These are phyloP conservation scores for Lithosia quadra DNA, from an alignment of 2,888 invertebrate genomes.

Conservation along the genomic window DNA sequence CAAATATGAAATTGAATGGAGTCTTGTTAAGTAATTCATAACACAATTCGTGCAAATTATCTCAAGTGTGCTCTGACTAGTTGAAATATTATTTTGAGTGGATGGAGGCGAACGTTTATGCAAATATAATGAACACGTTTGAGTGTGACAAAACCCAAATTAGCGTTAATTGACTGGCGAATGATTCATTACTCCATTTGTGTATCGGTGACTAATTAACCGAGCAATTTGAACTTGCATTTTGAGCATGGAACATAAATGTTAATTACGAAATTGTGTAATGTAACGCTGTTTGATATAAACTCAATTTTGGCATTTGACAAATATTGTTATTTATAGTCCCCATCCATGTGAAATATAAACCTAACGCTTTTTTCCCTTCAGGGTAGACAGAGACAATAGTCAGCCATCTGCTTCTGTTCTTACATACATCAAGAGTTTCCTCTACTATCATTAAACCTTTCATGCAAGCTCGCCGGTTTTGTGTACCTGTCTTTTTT, in stretches of 20 bases:
- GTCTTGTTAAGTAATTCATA: conserved; percentile 25
- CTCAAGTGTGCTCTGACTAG: conserved; percentile 27
- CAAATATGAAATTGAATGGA: conserved; percentile 24
- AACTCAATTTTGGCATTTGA: not conserved
- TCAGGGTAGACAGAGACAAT: no score
- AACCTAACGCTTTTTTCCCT: no score
- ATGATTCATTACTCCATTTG: conserved; percentile 51
- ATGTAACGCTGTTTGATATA: not conserved
- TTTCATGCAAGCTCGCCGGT: no score
- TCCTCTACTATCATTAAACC: no score
- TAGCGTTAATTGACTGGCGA: conserved; percentile 48
- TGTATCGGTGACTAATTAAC: conserved; percentile 53
- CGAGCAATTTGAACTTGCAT: conserved; percentile 37
- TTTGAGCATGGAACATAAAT: not conserved
- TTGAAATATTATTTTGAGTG: conserved; percentile 28
- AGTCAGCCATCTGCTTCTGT: no score
- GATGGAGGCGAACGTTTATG: conserved; percentile 18
- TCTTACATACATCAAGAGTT: no score
- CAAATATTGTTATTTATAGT: not conserved
- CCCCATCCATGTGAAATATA: not conserved
- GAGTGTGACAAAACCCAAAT: conserved; percentile 47
- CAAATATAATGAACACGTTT: conserved; percentile 27
- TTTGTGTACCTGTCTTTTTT: no score
- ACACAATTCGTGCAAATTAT: conserved; percentile 30
- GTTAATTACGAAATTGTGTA: not conserved